Evolutionary conservation across 2,888 invertebrate species (phyloP), one percentile per base, ranked within the genome.

Genomic region (Chymomyza amoena): DNA sequence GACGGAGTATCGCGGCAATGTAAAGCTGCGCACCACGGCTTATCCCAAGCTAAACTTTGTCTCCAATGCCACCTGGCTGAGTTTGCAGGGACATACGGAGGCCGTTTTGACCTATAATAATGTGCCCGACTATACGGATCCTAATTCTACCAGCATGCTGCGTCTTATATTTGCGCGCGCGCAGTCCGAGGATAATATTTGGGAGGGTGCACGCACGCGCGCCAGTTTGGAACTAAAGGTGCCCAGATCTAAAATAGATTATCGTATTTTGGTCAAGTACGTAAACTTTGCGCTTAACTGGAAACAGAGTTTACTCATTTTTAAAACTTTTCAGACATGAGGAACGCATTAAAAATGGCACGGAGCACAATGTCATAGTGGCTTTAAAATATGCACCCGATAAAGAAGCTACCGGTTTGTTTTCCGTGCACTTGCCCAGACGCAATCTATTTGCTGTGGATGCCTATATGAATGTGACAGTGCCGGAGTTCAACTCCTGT

Each of bases 41-140:
- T 96, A 97, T 91, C 95, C 96, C 0, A 93, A 94, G 52, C 93
- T 95, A 68, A 95, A 96, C 90, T 95, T 96, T 88, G 94, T 94
- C 69, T 92, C 95, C 0, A 93, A 94, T 60, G 78, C 80, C 3
- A 94, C 93, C 76, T 94, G 95, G 92, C 92, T 96, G 92, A 94
- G 94, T 91, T 94, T 95, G 1, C 93, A 94, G 81, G 95, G 94
- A 16, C 96, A 96, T 79, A 91, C 95, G 0, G 96, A 97, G 87
- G 92, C 95, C 20, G 93, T 93, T n/a, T 92, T 95, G 56, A 95
- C 95, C 77, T 93, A 96, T 54, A 95, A 95, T 73, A 93, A 95
- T 13, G 94, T 94, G 4, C 94, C 94, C 0, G 93, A 94, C 59
- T 90, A 93, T 20, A 88, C 90, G 0, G 93, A 94, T 76, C 90